Evolutionary conservation across 2,888 invertebrate genomes (phyloP).

Genomic region (Thymelicus sylvestris): DNA sequence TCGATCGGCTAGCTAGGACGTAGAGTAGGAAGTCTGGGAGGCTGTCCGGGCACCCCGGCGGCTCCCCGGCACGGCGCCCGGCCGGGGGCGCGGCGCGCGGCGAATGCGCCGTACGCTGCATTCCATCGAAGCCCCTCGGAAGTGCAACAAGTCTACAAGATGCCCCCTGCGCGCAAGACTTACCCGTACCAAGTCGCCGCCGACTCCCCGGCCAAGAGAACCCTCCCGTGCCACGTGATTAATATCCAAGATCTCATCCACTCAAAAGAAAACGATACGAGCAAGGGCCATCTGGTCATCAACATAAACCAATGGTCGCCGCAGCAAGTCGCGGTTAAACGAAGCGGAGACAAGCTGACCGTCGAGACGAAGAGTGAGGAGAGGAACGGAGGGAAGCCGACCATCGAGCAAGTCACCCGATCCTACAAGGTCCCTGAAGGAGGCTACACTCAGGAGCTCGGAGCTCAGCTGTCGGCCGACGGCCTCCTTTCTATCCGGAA

Average conservation of each 20-base stretch:
- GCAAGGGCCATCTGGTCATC: not conserved
- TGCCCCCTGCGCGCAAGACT: not conserved
- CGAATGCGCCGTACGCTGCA: constrained; percentile 1
- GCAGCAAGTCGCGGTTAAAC: not conserved
- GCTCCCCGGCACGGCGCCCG: not conserved
- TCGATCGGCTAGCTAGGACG: not conserved
- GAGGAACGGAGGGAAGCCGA: not conserved
- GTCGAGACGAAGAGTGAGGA: not conserved
- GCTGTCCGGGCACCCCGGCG: not conserved
- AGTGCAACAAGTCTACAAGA: constrained; percentile 2
- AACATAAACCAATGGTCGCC: not conserved
- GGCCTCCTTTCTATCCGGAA: not conserved
- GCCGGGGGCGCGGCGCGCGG: not conserved
- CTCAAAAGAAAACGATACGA: not conserved
- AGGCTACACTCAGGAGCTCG: not conserved
- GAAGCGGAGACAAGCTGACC: not conserved
- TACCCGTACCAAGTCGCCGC: not conserved
- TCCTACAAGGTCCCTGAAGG: not conserved
- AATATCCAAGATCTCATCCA: not conserved
- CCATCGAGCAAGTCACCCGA: not conserved
- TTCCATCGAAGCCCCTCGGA: not conserved
- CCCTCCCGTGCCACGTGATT: not conserved
- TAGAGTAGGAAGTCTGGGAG: too few species aligned
- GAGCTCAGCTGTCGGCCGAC: not conserved
- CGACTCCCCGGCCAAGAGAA: not conserved